A percentile compares a stretch with the other conserved stretches of the same genome.
Conservation (phyloP, 2,888 invertebrate genomes). For the Priocnemis perturbator region DNA sequence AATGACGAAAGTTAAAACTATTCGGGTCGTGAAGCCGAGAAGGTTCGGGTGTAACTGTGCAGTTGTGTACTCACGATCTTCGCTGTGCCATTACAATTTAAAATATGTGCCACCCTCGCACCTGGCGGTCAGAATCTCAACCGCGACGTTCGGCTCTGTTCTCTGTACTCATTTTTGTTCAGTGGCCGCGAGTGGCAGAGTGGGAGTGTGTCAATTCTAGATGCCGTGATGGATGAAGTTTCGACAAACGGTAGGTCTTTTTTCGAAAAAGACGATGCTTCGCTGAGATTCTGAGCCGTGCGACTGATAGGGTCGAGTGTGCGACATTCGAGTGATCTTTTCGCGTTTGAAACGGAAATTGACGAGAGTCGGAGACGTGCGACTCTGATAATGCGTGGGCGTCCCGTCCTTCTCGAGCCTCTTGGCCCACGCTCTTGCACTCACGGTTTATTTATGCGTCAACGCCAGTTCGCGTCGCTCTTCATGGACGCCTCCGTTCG, state of each 20-base stretch:
- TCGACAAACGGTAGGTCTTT: conserved; percentile 66
- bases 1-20: no score
- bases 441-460: conserved; percentile 51
- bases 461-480: conserved; percentile 5
- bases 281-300: conserved; percentile 4
- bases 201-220: conserved; percentile 58
- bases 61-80: no score
- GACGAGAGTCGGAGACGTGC: conserved; percentile 27
- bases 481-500: conserved; percentile 13
- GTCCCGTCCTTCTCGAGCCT: conserved; percentile 63
- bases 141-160: no score
- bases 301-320: conserved; percentile 1
- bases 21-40: no score
- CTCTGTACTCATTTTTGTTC: conserved; percentile 18
- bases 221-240: conserved; percentile 71
- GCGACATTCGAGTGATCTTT: background rate
- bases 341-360: conserved; percentile 12
- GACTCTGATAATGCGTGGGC: conserved; percentile 64
- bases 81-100: no score
- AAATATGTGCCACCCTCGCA: no score
- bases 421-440: conserved; percentile 53
- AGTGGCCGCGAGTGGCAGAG: conserved; percentile 32
- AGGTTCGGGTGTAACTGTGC: no score
- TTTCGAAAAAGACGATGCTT: conserved; percentile 22
- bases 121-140: no score